phyloP scores from a whole-genome alignment of 2,797 vertebrate genomes.

The Platalea minor region DNA sequence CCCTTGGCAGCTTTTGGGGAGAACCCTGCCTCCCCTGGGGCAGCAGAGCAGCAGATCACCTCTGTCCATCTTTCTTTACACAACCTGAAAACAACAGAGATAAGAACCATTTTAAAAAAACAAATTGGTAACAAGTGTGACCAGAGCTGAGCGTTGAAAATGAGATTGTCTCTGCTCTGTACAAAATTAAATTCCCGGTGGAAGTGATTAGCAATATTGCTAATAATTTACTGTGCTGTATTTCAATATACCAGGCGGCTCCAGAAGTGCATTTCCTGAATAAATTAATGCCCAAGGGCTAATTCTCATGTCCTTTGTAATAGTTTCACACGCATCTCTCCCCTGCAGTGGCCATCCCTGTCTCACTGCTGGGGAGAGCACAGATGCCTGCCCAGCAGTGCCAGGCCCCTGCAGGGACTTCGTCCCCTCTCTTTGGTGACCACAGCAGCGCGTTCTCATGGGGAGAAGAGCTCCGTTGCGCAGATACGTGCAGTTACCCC shows the following conservation, averaged over 20 bases:
- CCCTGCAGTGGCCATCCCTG: neutral
- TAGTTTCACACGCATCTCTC: accelerated
- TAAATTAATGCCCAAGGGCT: neutral
- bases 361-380: neutral
- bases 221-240: neutral
- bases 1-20: neutral
- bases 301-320: neutral
- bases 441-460: neutral
- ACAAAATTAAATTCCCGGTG: neutral
- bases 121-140: neutral
- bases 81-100: neutral
- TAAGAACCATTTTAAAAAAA: neutral
- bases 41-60: neutral
- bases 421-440: neutral
- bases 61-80: neutral
- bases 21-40: neutral
- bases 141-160: neutral
- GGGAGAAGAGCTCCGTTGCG: neutral
- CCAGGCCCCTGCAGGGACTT: neutral
- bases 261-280: neutral
- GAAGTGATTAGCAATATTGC: neutral
- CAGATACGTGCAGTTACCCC: neutral
- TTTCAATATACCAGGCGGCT: neutral
- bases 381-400: neutral
- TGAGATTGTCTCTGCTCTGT: neutral